Evolutionary conservation across 2,113 vertebrate species (phyloP).

Genomic region (Dicaeum eximium): DNA sequence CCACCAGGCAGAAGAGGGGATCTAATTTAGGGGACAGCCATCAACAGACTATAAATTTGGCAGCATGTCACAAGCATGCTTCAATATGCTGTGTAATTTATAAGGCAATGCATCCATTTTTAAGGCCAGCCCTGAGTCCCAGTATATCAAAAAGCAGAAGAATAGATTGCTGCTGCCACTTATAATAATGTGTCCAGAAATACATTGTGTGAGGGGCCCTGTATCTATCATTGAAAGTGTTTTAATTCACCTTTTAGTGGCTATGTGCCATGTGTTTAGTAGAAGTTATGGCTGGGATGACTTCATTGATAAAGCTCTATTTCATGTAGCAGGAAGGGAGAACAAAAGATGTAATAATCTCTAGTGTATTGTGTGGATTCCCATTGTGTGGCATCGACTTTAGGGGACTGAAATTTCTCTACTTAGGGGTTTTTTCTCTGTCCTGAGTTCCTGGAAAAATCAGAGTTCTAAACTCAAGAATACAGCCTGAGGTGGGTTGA

Average conservation of each 20-base stretch:
- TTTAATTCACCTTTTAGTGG: slow-evolving; percentile 14
- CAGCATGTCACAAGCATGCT: neutral
- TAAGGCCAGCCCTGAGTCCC: neutral
- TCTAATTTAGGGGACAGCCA: neutral
- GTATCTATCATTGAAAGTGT: neutral
- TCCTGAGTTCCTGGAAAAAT: neutral
- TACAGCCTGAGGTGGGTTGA: neutral
- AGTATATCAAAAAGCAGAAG: slow-evolving; percentile 3
- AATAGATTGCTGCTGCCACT: neutral
- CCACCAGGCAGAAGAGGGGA: neutral
- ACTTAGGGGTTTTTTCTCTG: neutral
- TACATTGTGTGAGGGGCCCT: neutral
- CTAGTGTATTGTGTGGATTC: neutral
- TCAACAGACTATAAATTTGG: neutral
- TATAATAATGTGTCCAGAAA: slow-evolving; percentile 1
- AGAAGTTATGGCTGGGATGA: neutral
- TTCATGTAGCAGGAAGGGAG: neutral
- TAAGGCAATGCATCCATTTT: neutral
- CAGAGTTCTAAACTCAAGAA: neutral
- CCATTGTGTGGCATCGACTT: neutral
- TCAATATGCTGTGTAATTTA: neutral
- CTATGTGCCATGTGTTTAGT: neutral
- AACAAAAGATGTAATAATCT: slow-evolving; percentile 3
- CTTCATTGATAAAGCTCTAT: neutral
- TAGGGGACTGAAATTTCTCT: neutral